A percentile compares a stretch with the other conserved stretches of the same genome.
phyloP scores from a whole-genome alignment of 2,797 vertebrate genomes.

The Peromyscus melanophrys region DNA sequence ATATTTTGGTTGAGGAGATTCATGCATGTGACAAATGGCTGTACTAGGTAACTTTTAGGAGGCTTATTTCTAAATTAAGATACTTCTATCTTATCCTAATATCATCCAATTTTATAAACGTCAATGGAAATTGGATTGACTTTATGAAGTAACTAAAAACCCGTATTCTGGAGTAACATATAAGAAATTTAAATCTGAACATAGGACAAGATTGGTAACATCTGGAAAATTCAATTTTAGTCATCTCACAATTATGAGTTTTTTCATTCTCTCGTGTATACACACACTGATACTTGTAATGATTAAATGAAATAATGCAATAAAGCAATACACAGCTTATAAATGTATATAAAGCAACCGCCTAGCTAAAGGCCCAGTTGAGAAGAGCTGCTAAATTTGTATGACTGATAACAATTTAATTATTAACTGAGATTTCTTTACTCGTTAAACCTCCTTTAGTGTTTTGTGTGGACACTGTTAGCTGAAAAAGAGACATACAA shows the following conservation, averaged over 20 bases:
- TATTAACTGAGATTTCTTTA: constrained; percentile 36
- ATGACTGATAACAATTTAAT: constrained; percentile 41
- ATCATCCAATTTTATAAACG: background rate
- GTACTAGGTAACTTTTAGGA: background rate
- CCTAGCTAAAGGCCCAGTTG: background rate
- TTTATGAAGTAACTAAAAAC: background rate
- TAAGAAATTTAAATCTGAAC: constrained; percentile 9
- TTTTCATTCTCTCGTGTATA: background rate
- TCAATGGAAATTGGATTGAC: background rate
- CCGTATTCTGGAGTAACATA: background rate
- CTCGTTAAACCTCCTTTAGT: background rate
- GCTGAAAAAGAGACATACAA: background rate
- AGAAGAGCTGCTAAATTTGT: constrained; percentile 2
- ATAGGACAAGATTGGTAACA: background rate
- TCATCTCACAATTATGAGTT: background rate
- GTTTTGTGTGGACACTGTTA: background rate
- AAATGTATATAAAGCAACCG: background rate
- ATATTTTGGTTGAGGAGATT: background rate
- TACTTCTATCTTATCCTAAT: background rate
- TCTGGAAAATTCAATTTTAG: background rate
- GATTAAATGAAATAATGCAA: constrained; percentile 43
- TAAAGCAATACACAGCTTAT: background rate
- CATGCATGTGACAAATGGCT: background rate
- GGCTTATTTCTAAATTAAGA: background rate
- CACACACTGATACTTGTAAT: background rate